These are phyloP conservation scores for Polypedilum pembai DNA, from an alignment of 1,140 invertebrate species.

Conservation along the genomic window DNA sequence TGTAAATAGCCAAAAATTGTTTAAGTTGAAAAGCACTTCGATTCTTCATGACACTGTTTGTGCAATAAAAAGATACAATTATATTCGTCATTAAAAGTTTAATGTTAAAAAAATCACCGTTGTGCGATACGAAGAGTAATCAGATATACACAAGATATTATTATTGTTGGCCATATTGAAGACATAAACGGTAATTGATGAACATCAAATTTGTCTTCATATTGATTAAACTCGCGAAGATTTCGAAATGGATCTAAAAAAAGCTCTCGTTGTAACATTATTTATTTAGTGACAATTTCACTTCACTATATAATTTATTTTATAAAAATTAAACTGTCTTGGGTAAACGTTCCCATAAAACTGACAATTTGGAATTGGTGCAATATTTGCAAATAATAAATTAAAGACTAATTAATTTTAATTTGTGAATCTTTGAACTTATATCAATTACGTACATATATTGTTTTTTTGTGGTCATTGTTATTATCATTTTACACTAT, in stretches of 20 bases:
- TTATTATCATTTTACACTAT: no score
- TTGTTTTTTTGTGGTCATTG: no score
- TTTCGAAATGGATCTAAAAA: neutral
- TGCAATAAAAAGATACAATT: no score
- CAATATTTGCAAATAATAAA: no score
- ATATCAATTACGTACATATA: no score
- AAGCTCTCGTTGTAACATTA: neutral
- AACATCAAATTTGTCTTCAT: conserved; percentile 32
- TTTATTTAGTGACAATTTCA: neutral
- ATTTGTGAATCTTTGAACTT: no score
- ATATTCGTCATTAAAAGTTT: no score
- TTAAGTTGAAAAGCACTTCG: conserved; percentile 52
- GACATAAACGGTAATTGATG: conserved; percentile 51
- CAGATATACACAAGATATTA: conserved; percentile 43
- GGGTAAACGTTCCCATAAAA: neutral
- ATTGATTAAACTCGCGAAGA: neutral
- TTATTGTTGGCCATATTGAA: conserved; percentile 46
- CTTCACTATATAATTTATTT: neutral
- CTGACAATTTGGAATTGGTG: neutral
- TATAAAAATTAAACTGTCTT: neutral
- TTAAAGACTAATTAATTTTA: no score
- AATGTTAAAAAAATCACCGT: neutral
- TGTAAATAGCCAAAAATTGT: conserved; percentile 51
- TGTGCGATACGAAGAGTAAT: neutral
- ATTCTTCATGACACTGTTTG: conserved; percentile 48